phyloP scores from a whole-genome alignment of 2,113 vertebrate genomes.

The Poeciliopsis retropinna region DNA sequence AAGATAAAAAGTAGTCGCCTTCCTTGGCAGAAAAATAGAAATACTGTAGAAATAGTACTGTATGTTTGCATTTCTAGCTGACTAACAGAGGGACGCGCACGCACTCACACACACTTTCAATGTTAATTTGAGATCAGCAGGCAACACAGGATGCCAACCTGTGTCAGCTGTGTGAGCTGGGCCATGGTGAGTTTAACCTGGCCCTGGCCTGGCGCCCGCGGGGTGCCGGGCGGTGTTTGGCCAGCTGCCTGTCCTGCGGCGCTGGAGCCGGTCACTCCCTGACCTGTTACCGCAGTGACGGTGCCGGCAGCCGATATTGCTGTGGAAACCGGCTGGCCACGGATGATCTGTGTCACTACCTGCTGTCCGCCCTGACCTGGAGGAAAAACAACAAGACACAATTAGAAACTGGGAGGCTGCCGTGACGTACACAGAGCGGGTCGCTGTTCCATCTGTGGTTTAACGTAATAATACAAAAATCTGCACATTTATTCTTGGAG shows the following conservation, averaged over 20 bases:
- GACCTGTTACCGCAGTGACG: conserved; percentile 67
- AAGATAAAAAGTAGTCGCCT: neutral
- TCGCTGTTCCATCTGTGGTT: neutral
- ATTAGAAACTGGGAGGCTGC: neutral
- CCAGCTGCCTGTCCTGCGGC: conserved; percentile 70
- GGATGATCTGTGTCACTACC: conserved; percentile 93
- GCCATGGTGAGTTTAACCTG: conserved; percentile 97
- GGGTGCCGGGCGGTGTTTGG: conserved; percentile 61
- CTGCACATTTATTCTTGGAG: neutral
- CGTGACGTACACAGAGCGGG: neutral
- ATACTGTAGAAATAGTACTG: neutral
- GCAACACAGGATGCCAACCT: conserved; percentile 76
- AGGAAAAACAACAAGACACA: conserved; percentile 4
- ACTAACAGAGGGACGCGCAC: neutral
- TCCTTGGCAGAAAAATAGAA: neutral
- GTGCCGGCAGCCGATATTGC: conserved; percentile 74
- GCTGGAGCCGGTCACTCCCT: conserved; percentile 62
- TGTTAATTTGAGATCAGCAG: neutral
- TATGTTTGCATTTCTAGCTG: too few relatives aligned
- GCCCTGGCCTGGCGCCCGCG: conserved; percentile 85
- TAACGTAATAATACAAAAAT: neutral
- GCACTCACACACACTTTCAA: neutral
- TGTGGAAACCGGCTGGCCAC: conserved; percentile 90
- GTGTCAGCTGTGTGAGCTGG: conserved; percentile 94
- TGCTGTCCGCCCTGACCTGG: conserved; percentile 90